phyloP scores from a whole-genome alignment of 2,113 vertebrate species.

The Hippocampus guttulatus region DNA sequence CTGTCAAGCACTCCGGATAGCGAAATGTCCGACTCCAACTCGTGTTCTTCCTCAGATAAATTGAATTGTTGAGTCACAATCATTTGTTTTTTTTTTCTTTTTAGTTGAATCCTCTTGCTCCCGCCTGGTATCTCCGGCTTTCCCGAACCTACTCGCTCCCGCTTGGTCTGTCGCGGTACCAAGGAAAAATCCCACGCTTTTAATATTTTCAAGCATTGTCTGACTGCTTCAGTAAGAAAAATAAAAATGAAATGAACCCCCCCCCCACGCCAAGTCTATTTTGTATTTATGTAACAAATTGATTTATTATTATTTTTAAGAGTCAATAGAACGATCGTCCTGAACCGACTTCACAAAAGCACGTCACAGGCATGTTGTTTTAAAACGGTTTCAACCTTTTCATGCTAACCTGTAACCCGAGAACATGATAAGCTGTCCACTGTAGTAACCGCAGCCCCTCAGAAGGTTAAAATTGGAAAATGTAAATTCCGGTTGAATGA shows the following conservation, averaged over 20 bases:
- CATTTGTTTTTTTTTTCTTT: background rate
- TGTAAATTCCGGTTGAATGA: background rate
- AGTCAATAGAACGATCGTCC: background rate
- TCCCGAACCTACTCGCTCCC: background rate
- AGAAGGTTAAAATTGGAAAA: background rate
- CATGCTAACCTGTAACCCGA: too few relatives aligned
- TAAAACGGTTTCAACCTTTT: too few relatives aligned
- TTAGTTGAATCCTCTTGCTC: conserved; percentile 1
- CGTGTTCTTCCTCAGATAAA: background rate
- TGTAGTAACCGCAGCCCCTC: too few relatives aligned
- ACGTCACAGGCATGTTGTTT: too few relatives aligned
- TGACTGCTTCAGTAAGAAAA: background rate
- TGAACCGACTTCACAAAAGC: too few relatives aligned
- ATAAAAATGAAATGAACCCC: conserved; percentile 8
- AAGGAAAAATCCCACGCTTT: background rate
- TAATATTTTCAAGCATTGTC: background rate
- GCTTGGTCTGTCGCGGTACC: background rate
- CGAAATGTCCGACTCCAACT: background rate
- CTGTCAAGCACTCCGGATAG: background rate
- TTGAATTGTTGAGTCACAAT: background rate
- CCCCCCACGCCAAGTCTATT: too few relatives aligned
- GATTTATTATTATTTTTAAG: background rate
- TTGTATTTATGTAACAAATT: background rate
- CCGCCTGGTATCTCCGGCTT: background rate
- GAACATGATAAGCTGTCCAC: too few relatives aligned